A percentile compares a stretch with the other conserved stretches of the same genome.
phyloP scores from a whole-genome alignment of 1,140 invertebrate genomes.

The Popillia japonica region DNA sequence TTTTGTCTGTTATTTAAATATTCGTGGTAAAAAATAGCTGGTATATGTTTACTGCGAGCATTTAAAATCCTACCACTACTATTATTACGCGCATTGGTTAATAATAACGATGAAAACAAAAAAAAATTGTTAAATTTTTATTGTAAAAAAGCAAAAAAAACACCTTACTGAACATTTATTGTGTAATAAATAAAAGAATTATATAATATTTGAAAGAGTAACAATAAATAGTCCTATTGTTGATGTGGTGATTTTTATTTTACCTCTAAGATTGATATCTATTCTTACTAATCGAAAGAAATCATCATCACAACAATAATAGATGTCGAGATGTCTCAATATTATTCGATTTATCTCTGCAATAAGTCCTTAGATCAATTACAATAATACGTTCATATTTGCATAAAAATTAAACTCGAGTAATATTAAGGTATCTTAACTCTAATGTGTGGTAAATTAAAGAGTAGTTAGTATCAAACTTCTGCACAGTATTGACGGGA shows the following conservation, averaged over 20 bases:
- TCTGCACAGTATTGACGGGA: no score
- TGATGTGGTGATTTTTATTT: conserved; percentile 38
- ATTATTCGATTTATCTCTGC: not conserved
- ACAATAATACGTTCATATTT: no score
- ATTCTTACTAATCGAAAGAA: not conserved
- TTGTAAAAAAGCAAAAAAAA: not conserved
- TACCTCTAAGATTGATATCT: not conserved
- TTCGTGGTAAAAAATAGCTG: conserved; percentile 29
- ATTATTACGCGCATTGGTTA: conserved; percentile 6
- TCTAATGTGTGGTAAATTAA: conserved; percentile 25
- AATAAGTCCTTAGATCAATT: not conserved
- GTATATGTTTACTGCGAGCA: conserved; percentile 31
- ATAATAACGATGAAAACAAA: conserved; percentile 29
- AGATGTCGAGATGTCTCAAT: not conserved
- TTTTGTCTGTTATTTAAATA: conserved; percentile 35
- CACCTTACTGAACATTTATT: conserved; percentile 32
- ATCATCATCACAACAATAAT: conserved; percentile 39
- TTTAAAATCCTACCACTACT: conserved; percentile 21
- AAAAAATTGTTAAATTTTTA: conserved; percentile 38
- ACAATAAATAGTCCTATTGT: conserved; percentile 36
- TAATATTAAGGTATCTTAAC: no score
- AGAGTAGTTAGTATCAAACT: not conserved
- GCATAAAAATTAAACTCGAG: no score
- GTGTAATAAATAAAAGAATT: conserved; percentile 36
- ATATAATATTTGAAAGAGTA: conserved; percentile 34